Evolutionary conservation across 1,140 invertebrate genomes (phyloP).

Genomic region (Conus betulinus): DNA sequence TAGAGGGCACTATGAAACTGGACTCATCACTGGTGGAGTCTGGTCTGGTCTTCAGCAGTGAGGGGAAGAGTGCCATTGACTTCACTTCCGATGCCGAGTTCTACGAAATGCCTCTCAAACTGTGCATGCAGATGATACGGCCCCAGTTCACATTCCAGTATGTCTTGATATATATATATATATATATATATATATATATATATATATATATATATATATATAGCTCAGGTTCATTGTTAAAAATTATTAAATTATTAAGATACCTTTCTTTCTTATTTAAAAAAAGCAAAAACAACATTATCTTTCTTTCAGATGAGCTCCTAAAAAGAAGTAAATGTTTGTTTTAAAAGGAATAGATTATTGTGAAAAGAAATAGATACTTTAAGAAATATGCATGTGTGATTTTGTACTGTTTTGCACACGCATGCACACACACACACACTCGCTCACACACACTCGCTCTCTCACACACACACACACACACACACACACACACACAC

Average conservation of each 20-base stretch:
- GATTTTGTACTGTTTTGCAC: background rate
- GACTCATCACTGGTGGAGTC: slow-evolving; percentile 83
- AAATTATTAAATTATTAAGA: too few relatives aligned
- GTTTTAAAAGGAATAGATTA: too few relatives aligned
- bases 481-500: background rate
- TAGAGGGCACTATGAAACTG: slow-evolving; percentile 82
- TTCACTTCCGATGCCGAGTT: slow-evolving; percentile 89
- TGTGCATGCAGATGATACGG: slow-evolving; percentile 88
- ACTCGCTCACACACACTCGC: background rate
- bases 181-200: too few relatives aligned
- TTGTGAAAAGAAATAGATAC: too few relatives aligned
- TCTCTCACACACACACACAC: background rate
- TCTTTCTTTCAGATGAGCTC: too few relatives aligned
- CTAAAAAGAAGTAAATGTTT: too few relatives aligned
- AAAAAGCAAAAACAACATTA: too few relatives aligned
- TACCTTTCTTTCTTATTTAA: too few relatives aligned
- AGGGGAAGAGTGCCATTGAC: slow-evolving; percentile 84
- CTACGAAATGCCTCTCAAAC: slow-evolving; percentile 82
- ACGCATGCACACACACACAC: background rate
- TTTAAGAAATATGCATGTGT: background rate
- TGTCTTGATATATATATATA: slow-evolving; percentile 51
- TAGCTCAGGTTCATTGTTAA: too few relatives aligned
- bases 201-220: too few relatives aligned
- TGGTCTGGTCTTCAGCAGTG: slow-evolving; percentile 83
- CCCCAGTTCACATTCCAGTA: slow-evolving; percentile 83